Evolutionary conservation across 1,140 invertebrate genomes (phyloP).

Genomic region (Drosophila subobscura): DNA sequence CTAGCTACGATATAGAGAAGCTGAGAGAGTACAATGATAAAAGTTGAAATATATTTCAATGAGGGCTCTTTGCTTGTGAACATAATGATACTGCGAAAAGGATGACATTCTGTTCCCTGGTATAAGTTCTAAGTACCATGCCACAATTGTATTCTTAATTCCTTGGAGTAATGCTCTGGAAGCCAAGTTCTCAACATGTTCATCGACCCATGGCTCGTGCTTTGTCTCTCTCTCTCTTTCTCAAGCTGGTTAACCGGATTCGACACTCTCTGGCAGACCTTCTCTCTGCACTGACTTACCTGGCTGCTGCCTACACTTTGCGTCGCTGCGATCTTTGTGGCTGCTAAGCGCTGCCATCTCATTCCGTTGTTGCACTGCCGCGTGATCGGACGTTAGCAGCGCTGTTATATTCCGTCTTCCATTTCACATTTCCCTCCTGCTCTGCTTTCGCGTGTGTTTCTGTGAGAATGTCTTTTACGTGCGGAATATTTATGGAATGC

Average conservation of each 20-base stretch:
- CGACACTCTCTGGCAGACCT: neutral
- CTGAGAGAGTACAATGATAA: no score
- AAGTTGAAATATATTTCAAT: no score
- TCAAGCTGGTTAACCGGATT: neutral
- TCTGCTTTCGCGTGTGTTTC: constrained; percentile 1
- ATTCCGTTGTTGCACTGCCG: constrained; percentile 67
- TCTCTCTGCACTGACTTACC: constrained; percentile 24
- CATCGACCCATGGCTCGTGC: constrained; percentile 35
- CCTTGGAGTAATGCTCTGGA: neutral
- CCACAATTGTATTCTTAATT: constrained; percentile 8
- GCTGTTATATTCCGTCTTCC: constrained; percentile 40
- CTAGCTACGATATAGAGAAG: no score
- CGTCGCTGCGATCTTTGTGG: constrained; percentile 46
- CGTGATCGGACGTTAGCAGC: constrained; percentile 59
- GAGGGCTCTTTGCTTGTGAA: no score
- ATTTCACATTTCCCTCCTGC: constrained; percentile 8
- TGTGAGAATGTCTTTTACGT: constrained; percentile 48
- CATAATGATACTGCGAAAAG: no score
- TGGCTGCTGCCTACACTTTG: constrained; percentile 41
- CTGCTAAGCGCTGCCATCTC: constrained; percentile 33
- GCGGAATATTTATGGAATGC: constrained; percentile 51
- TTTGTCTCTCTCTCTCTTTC: constrained; percentile 7
- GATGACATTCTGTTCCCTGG: no score
- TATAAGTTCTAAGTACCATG: no score
- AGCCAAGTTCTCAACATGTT: constrained; percentile 12